phyloP scores from a whole-genome alignment of 30 jellyfish, hydroid and myxozoan species.

The Sanderia malayensis region DNA sequence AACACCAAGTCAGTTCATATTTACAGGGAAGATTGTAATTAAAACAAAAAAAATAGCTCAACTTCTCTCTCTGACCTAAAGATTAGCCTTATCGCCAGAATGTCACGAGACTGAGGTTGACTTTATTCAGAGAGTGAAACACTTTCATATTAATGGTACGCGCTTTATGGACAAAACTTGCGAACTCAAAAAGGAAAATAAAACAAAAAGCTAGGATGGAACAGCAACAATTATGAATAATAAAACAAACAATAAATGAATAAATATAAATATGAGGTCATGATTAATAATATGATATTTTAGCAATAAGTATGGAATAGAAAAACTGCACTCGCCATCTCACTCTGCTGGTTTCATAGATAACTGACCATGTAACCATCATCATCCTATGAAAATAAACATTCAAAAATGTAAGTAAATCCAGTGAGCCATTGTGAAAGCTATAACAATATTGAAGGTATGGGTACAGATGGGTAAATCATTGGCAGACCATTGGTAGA shows the following conservation, averaged over 20 bases:
- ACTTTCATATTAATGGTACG: no score
- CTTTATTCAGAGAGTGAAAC: not conserved
- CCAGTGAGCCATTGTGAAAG: no score
- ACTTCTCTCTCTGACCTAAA: not conserved
- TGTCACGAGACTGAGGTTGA: not conserved
- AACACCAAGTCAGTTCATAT: constrained; percentile 3
- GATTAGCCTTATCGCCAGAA: not conserved
- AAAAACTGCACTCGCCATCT: not conserved
- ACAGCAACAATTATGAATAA: no score
- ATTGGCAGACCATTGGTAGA: no score
- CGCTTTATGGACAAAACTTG: no score
- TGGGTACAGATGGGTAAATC: no score
- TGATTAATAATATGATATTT: no score
- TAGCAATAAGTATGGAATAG: no score
- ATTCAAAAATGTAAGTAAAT: no score
- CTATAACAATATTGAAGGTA: no score
- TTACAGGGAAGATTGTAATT: not conserved
- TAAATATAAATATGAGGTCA: not conserved
- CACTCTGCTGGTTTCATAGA: constrained; percentile 1
- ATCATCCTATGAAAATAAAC: no score
- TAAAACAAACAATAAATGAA: not conserved
- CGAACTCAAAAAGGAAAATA: no score
- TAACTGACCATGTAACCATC: constrained; percentile 1
- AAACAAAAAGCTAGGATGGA: not conserved
- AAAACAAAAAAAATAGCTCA: not conserved